Conservation (phyloP, 2,797 vertebrate species). For the Rhinichthys osculus region DNA sequence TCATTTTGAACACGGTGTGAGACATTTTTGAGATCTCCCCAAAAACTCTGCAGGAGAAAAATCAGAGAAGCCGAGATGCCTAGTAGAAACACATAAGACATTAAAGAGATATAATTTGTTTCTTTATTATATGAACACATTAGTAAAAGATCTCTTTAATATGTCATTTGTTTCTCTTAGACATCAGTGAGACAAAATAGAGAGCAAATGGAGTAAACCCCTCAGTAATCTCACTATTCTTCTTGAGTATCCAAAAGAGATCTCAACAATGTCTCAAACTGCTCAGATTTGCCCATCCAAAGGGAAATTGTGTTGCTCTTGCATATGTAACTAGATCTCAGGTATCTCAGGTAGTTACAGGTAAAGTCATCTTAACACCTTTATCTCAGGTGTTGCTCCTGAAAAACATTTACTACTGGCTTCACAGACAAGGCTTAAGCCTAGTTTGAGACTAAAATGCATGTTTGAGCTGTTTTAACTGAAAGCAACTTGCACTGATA, state of each 20-base stretch:
- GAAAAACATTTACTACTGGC: neutral
- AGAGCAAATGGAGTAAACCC: neutral
- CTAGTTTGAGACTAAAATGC: neutral
- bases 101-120: neutral
- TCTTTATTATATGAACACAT: neutral
- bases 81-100: neutral
- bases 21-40: neutral
- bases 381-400: neutral
- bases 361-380: neutral
- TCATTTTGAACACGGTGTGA: neutral
- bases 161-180: neutral
- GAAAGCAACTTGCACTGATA: neutral
- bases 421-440: neutral
- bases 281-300: neutral
- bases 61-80: neutral
- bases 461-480: neutral
- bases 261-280: conserved; percentile 2
- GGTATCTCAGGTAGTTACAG: too few species aligned
- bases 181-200: neutral
- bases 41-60: neutral
- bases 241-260: neutral
- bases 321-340: neutral
- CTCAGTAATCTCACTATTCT: neutral
- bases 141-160: neutral
- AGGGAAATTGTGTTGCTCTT: neutral